Evolutionary conservation across 2,797 vertebrate species (phyloP), one percentile per base, ranked within the genome.

Genomic region (Astyanax mexicanus): DNA sequence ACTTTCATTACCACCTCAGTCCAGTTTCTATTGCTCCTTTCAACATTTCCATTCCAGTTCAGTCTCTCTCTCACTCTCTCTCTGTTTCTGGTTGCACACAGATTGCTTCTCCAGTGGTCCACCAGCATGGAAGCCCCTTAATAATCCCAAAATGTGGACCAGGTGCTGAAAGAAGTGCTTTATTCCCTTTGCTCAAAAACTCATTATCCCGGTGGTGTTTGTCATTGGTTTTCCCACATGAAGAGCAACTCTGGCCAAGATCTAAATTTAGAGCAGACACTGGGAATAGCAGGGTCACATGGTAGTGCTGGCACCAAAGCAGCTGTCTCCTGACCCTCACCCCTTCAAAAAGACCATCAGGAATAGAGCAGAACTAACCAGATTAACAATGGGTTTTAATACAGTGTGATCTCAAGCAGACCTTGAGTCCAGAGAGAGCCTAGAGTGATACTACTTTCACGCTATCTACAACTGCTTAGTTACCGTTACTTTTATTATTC

Each of bases 231-330:
- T 72, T 78, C 49, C 55, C 40, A 80, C 79, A 80, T 85, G 86
- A 84, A 91, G 89, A 37, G 55, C 79, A 86, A 86, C 81, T 84
- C 84, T 6, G 52, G 78, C 58, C 29, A 72, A 23, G 17, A 62
- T 80, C 76, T 91, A 92, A 89, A 84, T 91, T 91, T 93, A 92
- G 75, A 79, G 86, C 77, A 73, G 79, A 89, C 86, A 84, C 86
- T 81, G 75, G 66, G 73, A 79, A 82, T 84, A 81, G 80, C 13
- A 61, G 15, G 65, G 81, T 86, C 85, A 84, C 86, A 81, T 84
- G 86, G 69, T 49, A 42, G 38, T 27, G 23, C 77, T 86, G 80
- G 72, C 78, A 78, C 71, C 66, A 65, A 47, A 61, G 64, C 81
- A 83, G 79, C 81, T 79, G 78, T 80, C 78, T 2, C 38, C 65